A percentile compares a stretch with the other conserved stretches of the same genome.
These are phyloP conservation scores for Strix aluco DNA, from an alignment of 2,113 vertebrate species.

Conservation along the genomic window DNA sequence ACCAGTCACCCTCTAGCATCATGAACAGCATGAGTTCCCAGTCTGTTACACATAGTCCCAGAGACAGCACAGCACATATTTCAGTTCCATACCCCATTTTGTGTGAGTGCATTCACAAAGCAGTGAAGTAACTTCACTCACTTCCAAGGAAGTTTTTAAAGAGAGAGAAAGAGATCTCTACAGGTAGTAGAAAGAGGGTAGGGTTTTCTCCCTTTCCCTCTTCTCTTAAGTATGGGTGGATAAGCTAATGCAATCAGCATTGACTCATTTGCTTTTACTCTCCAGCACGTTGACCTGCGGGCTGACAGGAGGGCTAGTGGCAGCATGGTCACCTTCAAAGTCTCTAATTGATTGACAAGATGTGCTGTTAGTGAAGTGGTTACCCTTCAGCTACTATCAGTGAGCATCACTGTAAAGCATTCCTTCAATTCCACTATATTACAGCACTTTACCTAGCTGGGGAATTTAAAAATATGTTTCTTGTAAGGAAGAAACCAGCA, in stretches of 20 bases:
- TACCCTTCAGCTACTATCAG: neutral
- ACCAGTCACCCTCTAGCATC: neutral
- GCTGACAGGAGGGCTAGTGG: neutral
- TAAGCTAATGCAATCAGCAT: neutral
- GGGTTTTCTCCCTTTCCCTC: neutral
- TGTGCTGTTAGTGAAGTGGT: neutral
- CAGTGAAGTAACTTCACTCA: neutral
- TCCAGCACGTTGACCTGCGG: neutral
- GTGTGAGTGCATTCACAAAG: neutral
- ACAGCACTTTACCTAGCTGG: neutral
- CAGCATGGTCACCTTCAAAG: neutral
- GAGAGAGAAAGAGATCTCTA: neutral
- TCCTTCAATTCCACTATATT: neutral
- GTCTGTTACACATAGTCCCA: accelerated
- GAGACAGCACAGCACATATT: accelerated
- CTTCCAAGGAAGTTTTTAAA: neutral
- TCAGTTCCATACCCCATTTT: neutral
- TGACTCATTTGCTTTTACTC: neutral
- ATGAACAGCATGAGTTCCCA: accelerated
- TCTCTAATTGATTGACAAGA: neutral
- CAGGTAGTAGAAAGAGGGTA: neutral
- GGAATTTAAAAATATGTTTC: neutral
- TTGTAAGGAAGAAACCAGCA: neutral
- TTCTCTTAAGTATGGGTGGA: neutral
- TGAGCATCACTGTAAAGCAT: neutral